Base-by-base conservation (phyloP, 2,113 vertebrate species). In the Callipepla californica region DNA sequence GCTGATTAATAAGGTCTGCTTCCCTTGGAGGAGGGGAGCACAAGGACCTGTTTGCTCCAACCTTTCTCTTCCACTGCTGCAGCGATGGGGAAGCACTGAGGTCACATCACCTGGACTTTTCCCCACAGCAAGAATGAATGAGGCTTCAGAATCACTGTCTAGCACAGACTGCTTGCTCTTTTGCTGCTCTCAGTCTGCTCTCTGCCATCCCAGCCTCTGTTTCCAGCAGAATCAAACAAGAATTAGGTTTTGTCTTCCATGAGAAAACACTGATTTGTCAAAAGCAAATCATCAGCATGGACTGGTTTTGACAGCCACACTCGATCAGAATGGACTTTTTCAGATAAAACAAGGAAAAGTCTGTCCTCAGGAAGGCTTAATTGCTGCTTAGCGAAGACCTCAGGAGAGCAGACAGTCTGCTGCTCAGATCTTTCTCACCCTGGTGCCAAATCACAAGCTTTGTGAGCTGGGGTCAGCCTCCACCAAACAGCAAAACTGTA, bases 211-310 rank as follows among this genome's bases (percentile, higher is more conserved):
- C 50, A 70, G 50, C 50, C 14, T 44, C 45, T 26, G 6, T 32
- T 55, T 36, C 59, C 9, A 67, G 79, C 51, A 42, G 53, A 78
- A 36, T 7, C 0, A 1, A 23, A 28, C 51, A 36, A 73, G 38
- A 55, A 55, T 32, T 55, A 36, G n/a, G 9, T 66, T 76, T 58
- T 51, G 77, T 14, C 36, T 61, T 53, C 78, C n/a, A 13, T 40
- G 38, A 66, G 84, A 83, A 83, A 83, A 61, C 20, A 53, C 28
- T 6, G 28, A 59, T 32, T 73, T 55, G 25, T 55, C 79, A 55
- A 15, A 72, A 78, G 7, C 1, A 8, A 70, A 18, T 30, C 1
- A 1, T 13, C 0, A 0, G 20, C 1, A 0, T 2, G 11, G 51
- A 48, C 30, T 13, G 6, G 20, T 55, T 77, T n/a, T n/a, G 42